Evolutionary conservation across 2,888 invertebrate species (phyloP).

Genomic region (Fragum fragum): DNA sequence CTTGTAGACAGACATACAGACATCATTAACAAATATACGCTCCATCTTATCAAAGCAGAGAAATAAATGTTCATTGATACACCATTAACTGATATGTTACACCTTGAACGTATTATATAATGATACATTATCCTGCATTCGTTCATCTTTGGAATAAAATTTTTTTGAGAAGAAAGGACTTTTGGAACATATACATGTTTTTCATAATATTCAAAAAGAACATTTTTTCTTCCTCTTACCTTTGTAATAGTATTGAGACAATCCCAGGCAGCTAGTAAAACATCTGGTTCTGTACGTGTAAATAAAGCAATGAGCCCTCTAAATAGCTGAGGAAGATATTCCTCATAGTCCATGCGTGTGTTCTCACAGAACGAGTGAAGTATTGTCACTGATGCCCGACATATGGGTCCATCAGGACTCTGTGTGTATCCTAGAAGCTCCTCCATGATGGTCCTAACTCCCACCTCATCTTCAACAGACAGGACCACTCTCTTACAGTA

Average conservation of each 20-base stretch:
- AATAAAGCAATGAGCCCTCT: conserved; percentile 95
- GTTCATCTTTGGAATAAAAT: too few relatives aligned
- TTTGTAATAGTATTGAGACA: conserved; percentile 91
- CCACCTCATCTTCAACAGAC: conserved; percentile 93
- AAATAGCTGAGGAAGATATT: conserved; percentile 95
- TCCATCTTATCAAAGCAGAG: too few relatives aligned
- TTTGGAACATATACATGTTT: too few relatives aligned
- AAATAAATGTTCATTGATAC: too few relatives aligned
- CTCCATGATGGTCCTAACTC: conserved; percentile 95
- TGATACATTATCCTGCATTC: too few relatives aligned
- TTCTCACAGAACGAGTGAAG: conserved; percentile 96
- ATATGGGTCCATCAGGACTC: conserved; percentile 88
- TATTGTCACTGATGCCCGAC: conserved; percentile 94
- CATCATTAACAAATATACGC: too few relatives aligned
- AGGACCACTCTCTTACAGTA: conserved; percentile 97
- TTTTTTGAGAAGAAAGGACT: too few relatives aligned
- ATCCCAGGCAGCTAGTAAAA: conserved; percentile 95
- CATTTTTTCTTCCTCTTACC: too few relatives aligned
- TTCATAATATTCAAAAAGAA: too few relatives aligned
- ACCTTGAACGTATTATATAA: too few relatives aligned
- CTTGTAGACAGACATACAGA: too few relatives aligned
- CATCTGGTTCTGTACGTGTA: conserved; percentile 93
- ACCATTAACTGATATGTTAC: too few relatives aligned
- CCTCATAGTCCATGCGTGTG: conserved; percentile 94
- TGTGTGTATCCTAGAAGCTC: conserved; percentile 91